A percentile compares a stretch with the other conserved stretches of the same genome.
Evolutionary conservation across 2,797 vertebrate species (phyloP).

Genomic region (Phrynocephalus guinanensis): DNA sequence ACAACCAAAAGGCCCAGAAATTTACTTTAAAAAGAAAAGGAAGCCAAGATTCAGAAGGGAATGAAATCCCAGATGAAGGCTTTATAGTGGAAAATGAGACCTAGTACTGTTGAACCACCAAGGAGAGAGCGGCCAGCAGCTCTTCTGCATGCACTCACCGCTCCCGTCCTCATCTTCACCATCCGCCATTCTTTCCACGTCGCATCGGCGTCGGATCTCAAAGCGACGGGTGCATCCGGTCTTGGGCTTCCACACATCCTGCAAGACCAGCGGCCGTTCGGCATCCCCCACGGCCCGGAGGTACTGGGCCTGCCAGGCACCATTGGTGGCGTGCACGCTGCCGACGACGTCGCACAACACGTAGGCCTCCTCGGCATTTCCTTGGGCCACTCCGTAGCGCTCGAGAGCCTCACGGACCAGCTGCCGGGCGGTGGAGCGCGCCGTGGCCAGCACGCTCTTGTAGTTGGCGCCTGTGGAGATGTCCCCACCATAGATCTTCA

Average conservation of each 20-base stretch:
- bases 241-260: conserved; percentile 93
- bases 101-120: neutral
- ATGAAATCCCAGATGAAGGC: neutral
- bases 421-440: conserved; percentile 74
- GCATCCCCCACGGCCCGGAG: conserved; percentile 88
- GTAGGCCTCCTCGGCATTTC: conserved; percentile 80
- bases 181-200: conserved; percentile 81
- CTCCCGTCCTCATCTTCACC: conserved; percentile 80
- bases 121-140: neutral
- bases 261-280: conserved; percentile 90
- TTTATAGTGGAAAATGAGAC: neutral
- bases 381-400: conserved; percentile 69
- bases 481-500: conserved; percentile 78
- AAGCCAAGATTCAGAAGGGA: neutral
- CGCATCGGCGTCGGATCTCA: conserved; percentile 88
- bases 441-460: conserved; percentile 79
- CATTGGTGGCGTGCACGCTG: conserved; percentile 61
- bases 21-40: neutral
- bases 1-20: neutral
- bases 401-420: conserved; percentile 76
- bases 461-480: conserved; percentile 78
- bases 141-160: conserved; percentile 71
- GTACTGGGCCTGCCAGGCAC: conserved; percentile 87
- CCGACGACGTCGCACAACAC: conserved; percentile 86
- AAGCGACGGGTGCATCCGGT: conserved; percentile 90